Conservation (phyloP, 2,797 vertebrate species). For the Argya squamiceps region DNA sequence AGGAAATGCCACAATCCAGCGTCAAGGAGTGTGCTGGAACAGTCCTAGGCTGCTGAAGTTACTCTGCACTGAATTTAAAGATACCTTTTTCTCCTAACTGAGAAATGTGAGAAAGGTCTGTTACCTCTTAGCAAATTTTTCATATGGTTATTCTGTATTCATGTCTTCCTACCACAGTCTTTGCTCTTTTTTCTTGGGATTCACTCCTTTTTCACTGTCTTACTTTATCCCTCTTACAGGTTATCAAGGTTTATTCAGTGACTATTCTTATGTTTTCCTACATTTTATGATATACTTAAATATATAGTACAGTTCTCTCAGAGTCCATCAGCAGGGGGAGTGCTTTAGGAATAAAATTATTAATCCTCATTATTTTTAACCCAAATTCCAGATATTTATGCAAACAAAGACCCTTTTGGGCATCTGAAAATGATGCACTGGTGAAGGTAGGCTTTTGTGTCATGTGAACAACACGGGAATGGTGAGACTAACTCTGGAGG, state of each 20-base stretch:
- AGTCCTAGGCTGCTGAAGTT: background rate
- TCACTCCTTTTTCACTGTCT: background rate
- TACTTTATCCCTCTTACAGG: background rate
- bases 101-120: background rate
- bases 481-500: background rate
- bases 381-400: background rate
- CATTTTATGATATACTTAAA: background rate
- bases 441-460: background rate
- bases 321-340: constrained; percentile 43
- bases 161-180: background rate
- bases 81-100: background rate
- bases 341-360: constrained; percentile 30
- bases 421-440: background rate
- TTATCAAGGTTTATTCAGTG: background rate
- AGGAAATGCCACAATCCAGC: background rate
- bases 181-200: background rate
- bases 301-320: background rate
- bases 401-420: background rate
- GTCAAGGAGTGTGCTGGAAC: fast-evolving
- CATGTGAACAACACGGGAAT: background rate
- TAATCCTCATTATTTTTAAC: background rate
- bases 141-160: background rate
- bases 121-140: background rate
- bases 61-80: background rate
- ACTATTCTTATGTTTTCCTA: background rate